Evolutionary conservation across 2,888 invertebrate genomes (phyloP), one percentile per base, ranked within the genome.

Genomic region (Orthonychiurus folsomi): DNA sequence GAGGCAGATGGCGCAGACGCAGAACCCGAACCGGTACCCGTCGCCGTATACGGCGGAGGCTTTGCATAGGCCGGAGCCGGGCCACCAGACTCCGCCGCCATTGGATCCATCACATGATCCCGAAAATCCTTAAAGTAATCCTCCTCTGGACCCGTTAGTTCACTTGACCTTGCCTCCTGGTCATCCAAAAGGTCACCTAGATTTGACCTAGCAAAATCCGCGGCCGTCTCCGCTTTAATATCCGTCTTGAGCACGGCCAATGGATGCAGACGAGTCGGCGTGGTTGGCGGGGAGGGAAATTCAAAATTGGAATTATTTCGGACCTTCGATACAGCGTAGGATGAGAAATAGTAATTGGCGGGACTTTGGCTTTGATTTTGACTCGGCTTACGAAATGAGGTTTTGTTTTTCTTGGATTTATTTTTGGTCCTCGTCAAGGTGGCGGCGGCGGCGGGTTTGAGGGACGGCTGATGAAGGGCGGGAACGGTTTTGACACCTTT

Each of bases 61-160:
- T n/a, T n/a, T n/a, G n/a, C n/a, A n/a, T n/a, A n/a, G n/a, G n/a
- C n/a, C n/a, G n/a, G n/a, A n/a, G 52, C 5, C 3, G 23, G 23
- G 12, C 24, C 24, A 55, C 25, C 12, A 5, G 59, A 50, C 50
- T 59, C 59, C 18, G 48, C 50, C 21, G 50, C 59, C 48, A 59
- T 59, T 48, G 50, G 50, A 50, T 59, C 59, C 9, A 50, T 50
- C 20, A 9, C 21, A 2, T 59, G 59, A 20, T 59, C 59, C 37
- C 50, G 24, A 59, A 59, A 59, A 15, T 57, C 37, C 12, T 57
- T 47, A 27, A 57, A 37, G 21, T 28, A 57, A 23, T 50, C 20
- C 21, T 9, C 37, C 37, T 9, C 9, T 9, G 5, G 5, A 9
- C 37, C 37, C 5, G 9, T 15, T 15, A 37, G 9, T 37, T 37